Conservation (phyloP, 1,140 invertebrate genomes). For the Drosophila kikkawai region DNA sequence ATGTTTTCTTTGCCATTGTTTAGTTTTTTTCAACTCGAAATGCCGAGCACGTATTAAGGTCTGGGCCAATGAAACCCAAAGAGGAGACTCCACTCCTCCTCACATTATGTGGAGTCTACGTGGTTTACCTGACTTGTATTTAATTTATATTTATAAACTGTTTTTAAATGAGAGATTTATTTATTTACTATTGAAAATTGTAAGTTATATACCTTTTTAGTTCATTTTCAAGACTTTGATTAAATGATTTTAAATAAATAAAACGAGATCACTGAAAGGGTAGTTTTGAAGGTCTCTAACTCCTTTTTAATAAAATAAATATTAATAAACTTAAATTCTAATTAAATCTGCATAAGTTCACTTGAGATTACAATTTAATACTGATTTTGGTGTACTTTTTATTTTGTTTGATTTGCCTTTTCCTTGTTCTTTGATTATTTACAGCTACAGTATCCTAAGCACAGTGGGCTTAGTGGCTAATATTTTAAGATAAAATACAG, state of each 20-base stretch:
- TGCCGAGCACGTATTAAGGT: constrained; percentile 77
- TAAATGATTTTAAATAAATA: background rate
- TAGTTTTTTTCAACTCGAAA: constrained; percentile 26
- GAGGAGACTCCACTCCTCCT: constrained; percentile 34
- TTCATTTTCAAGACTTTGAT: background rate
- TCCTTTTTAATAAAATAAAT: background rate
- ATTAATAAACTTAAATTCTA: background rate
- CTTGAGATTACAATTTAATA: background rate
- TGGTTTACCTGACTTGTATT: background rate
- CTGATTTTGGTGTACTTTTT: background rate
- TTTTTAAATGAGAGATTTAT: background rate
- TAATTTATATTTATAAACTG: background rate
- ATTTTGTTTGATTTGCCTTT: background rate
- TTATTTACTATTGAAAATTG: too few species aligned
- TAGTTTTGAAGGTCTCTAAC: background rate
- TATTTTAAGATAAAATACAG: too few species aligned
- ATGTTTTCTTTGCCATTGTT: constrained; percentile 37
- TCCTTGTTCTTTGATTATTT: background rate
- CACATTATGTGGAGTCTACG: constrained; percentile 30
- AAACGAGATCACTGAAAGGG: background rate
- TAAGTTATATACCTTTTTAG: background rate
- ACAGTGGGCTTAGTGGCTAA: background rate
- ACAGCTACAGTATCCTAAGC: background rate
- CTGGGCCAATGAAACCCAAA: constrained; percentile 74
- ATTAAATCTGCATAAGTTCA: background rate